Base-by-base conservation (phyloP, 1,140 invertebrate species). In the Anastrepha ludens region DNA sequence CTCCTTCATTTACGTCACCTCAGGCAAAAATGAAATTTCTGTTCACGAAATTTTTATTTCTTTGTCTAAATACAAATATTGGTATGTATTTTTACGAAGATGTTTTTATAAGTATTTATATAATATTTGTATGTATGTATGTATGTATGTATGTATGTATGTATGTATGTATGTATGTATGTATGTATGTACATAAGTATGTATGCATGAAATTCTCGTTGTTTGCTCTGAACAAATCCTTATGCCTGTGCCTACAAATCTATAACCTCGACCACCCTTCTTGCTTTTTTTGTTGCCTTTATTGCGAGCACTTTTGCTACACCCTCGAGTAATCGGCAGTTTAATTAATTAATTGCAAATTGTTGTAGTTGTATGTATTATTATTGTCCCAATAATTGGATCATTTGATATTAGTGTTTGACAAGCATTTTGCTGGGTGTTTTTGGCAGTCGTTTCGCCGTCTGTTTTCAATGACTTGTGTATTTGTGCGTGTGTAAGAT, bases 341-440 rank as follows among this genome's bases (percentile, higher is more conserved):
- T 74, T 74, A 74, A 74, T 74, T 74, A 74, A 74, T 74, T 74
- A 74, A 74, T 74, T 74, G 13, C 67, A 74, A 74, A 74, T 74
- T 74, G 67, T 47, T 47, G 67, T 62, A n/a, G 13, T 62, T 62
- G 60, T 44, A 47, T 74, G 29, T 65, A 29, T 65, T 74, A 44
- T 44, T 74, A 47, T 74, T 47, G 41, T 11, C 67, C 9, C 67
- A 74, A 47, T 15, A 74, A 47, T 74, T 44, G 17, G 13, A 74
- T 15, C 67, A 44, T 74, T 74, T 74, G 41, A 17, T 74, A 44
- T 41, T 74, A 74, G 39, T 47, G 15, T 41, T 44, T 20, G 64
- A 11, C 64, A 2, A 39, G 7, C 64, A 11, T 39, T 3, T 11
- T 39, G 39, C 7, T 65, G 2, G 0, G 11, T 74, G 67, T n/a